A percentile compares a stretch with the other conserved stretches of the same genome.
Evolutionary conservation across 2,888 invertebrate species (phyloP).

Genomic region (Dicycla oo): DNA sequence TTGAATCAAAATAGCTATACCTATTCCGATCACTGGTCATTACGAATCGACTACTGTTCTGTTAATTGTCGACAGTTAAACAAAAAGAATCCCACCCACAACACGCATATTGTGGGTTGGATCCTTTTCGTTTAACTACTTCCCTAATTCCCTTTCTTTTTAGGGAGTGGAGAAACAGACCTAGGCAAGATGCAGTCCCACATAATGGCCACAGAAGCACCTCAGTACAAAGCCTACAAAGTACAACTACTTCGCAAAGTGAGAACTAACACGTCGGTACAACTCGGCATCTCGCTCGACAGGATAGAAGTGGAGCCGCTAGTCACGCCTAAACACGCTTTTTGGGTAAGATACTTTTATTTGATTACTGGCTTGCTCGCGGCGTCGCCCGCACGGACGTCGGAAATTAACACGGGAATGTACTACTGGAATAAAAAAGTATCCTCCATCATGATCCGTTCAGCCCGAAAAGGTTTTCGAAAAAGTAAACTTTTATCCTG

Average conservation of each 20-base stretch:
- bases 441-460: too few relatives aligned
- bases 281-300: constrained; percentile 96
- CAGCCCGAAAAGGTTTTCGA: background rate
- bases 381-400: too few relatives aligned
- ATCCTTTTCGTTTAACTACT: too few relatives aligned
- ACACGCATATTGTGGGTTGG: too few relatives aligned
- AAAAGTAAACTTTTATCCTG: constrained; percentile 12
- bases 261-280: constrained; percentile 95
- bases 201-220: constrained; percentile 95
- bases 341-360: constrained; percentile 85
- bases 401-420: too few relatives aligned
- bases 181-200: constrained; percentile 93
- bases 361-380: too few relatives aligned
- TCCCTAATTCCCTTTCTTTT: background rate
- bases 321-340: constrained; percentile 92
- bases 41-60: background rate
- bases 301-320: constrained; percentile 97
- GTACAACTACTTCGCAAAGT: constrained; percentile 95
- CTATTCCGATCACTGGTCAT: too few relatives aligned
- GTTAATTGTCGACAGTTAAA: too few relatives aligned
- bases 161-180: constrained; percentile 81
- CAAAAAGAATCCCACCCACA: too few relatives aligned
- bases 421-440: too few relatives aligned
- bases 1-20: too few relatives aligned
- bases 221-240: constrained; percentile 95